Conservation (phyloP, 2,113 vertebrate species). For the Paraplagusia blochii region DNA sequence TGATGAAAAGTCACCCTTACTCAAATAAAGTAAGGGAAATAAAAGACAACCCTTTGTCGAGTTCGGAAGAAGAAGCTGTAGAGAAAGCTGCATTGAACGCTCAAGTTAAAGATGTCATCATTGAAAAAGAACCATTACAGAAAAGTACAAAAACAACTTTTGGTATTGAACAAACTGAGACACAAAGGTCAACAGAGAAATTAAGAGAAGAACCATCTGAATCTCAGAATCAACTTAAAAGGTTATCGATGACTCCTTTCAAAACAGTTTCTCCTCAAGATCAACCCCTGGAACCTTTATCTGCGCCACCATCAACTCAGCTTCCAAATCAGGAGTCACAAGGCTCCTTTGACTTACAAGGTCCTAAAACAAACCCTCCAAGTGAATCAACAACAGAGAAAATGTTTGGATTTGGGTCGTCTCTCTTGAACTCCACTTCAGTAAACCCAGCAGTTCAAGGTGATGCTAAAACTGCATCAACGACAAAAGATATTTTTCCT, state of each 20-base stretch:
- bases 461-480: slow-evolving; percentile 63
- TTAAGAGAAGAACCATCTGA: slow-evolving; percentile 26
- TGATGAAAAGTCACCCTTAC: slow-evolving; percentile 68
- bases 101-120: not conserved
- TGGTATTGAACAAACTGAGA: slow-evolving; percentile 21
- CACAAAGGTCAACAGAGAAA: slow-evolving; percentile 46
- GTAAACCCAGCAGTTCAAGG: slow-evolving; percentile 74
- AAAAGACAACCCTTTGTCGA: slow-evolving; percentile 9
- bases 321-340: slow-evolving; percentile 75
- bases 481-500: slow-evolving; percentile 37
- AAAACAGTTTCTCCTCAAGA: slow-evolving; percentile 56
- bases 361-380: slow-evolving; percentile 64
- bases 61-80: slow-evolving; percentile 30
- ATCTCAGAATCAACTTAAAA: slow-evolving; percentile 53
- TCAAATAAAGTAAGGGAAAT: slow-evolving; percentile 61
- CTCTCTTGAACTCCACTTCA: slow-evolving; percentile 74
- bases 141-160: slow-evolving; percentile 22
- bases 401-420: slow-evolving; percentile 72
- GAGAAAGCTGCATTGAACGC: not conserved
- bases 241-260: slow-evolving; percentile 35
- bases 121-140: slow-evolving; percentile 25
- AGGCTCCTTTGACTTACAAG: slow-evolving; percentile 78
- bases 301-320: slow-evolving; percentile 52
- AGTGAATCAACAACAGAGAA: slow-evolving; percentile 71
- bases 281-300: slow-evolving; percentile 62